Evolutionary conservation across 1,140 invertebrate genomes (phyloP), one percentile per base, ranked within the genome.

Genomic region (Psix sp.): DNA sequence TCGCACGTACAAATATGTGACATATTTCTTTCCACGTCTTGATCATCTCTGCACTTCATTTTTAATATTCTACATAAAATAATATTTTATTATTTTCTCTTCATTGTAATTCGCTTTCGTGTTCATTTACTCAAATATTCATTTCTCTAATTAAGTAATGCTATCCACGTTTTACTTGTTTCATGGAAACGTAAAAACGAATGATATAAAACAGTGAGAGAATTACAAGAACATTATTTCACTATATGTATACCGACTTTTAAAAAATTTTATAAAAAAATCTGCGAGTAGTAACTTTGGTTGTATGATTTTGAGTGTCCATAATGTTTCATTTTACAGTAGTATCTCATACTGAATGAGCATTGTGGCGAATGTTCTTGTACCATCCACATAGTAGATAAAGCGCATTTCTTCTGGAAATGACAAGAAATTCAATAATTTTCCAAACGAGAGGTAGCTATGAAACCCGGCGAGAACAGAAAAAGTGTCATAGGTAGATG

Each of bases 381-480:
- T 51, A 35, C 49, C 15, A 59, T 52, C 51, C 38, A 29, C 43
- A 78, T 80, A 83, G 82, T 85, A 84, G 83, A 84, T 84, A 82
- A 80, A 85, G 78, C 81, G 78, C 78, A 84, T 83, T 85, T 86
- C 84, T 85, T 85, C 84, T 86, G 84, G 80, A 80, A 82, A 82
- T 84, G 83, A 85, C 84, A 84, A 82, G 78, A 85, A 85, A 85
- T 82, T 85, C 84, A 84, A 86, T 86, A 86, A 85, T 84, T 81
- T 76, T 83, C 60, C 77, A 80, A 80, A 80, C 76, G 77, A 51
- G 52, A 51, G 59, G 42, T 71, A 60, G 56, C 38, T 18, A 24
- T 29, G 11, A 39, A 2, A n/a, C n/a, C 10, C 24, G 20, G 33
- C 36, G 11, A 39, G 4, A n/a, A 15, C 10, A 26, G 20, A 40